Conservation (phyloP, 2,113 vertebrate species). For the Crotalus horridus region DNA sequence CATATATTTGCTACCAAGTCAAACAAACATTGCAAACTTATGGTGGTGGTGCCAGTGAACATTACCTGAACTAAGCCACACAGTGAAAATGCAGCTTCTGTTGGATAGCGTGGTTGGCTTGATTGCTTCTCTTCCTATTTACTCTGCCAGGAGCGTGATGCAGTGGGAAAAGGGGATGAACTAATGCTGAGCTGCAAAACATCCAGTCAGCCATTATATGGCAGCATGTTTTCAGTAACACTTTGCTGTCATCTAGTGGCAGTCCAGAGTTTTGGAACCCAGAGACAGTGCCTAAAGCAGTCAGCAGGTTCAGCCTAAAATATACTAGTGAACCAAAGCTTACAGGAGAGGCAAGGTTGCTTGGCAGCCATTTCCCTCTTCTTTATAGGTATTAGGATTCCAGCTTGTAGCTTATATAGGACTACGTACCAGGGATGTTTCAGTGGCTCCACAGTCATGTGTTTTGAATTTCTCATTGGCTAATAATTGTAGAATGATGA, state of each 20-base stretch:
- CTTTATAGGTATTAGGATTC: slow-evolving; percentile 23
- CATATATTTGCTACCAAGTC: not conserved
- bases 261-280: not conserved
- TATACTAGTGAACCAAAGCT: not conserved
- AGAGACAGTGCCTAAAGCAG: not conserved
- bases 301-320: not conserved
- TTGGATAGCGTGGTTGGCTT: not conserved
- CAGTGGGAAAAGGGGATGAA: not conserved
- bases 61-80: not conserved
- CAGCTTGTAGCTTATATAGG: slow-evolving; percentile 16
- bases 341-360: not conserved
- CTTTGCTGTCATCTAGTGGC: not conserved
- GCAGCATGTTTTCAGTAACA: not conserved
- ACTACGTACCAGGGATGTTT: slow-evolving; percentile 24
- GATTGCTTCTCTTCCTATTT: not conserved
- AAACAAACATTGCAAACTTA: not conserved
- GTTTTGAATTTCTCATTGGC: slow-evolving; percentile 36
- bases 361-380: not conserved
- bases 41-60: not conserved
- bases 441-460: slow-evolving; percentile 40
- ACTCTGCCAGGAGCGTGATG: not conserved
- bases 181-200: not conserved
- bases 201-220: not conserved
- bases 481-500: slow-evolving; percentile 31
- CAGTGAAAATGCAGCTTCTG: not conserved